Base-by-base conservation (phyloP, 1,140 invertebrate genomes). In the Orchesella cincta region DNA sequence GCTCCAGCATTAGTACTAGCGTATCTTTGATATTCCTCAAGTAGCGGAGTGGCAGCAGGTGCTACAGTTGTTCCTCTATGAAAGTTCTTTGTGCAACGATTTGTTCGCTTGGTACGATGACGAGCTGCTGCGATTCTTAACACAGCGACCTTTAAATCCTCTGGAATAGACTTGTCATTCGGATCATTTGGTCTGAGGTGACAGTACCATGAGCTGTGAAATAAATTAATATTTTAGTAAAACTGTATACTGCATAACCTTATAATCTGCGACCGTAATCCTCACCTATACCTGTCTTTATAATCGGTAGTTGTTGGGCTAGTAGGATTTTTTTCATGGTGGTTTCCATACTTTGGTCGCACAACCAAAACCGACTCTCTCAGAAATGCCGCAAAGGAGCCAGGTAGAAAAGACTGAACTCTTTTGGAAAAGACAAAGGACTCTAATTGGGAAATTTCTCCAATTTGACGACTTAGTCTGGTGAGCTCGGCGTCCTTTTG, bases 401-500 rank as follows among this genome's bases (percentile, higher is more conserved):
- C 74, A 3, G 81, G 79, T 18, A 80, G 76, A 78, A 82, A 78
- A 0, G 79, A 80, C 33, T 82, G 81, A 70, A 82, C 78, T 73
- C 81, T 34, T 64, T 76, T 76, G 16, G 81, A 82, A 54, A 82
- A 82, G 28, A 82, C 78, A 23, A 82, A 80, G 3, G 76, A 78
- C 36, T 82, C 81, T 18, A 82, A 62, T 52, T 82, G 81, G 8
- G 81, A 74, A 29, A 82, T 82, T 76, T 82, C 81, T 29, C 76
- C 76, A 29, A 82, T 82, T 92, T 85, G 91, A 1, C 93, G 88
- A n/a, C 94, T 91, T 33, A 94, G 83, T 46, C 93, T 87, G 83
- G 93, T 92, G 23, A 94, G 84, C 0, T 92, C 92, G 0, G 93
- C 93, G 78, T 92, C 93, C 83, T 92, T 91, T 86, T 93, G 91